phyloP scores from a whole-genome alignment of 2,888 invertebrate species.

The Cantharis flavilabris region DNA sequence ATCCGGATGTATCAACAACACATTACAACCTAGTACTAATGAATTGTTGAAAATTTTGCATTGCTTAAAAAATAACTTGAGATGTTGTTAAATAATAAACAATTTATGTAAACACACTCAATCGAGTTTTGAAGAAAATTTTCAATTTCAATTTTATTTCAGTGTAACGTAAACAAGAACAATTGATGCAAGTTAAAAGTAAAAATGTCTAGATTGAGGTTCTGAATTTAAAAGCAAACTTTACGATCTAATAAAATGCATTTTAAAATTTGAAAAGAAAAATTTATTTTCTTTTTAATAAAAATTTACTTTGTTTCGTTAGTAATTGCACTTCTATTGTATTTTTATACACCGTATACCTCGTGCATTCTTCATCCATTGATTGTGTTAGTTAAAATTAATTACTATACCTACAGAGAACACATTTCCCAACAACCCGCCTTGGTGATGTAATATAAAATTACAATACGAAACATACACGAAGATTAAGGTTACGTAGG shows the following conservation, averaged over 20 bases:
- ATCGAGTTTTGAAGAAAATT: not conserved
- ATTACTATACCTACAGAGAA: not conserved
- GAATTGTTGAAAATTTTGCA: not conserved
- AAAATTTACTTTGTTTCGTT: not conserved
- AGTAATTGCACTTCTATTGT: conserved; percentile 1
- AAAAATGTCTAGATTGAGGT: not conserved
- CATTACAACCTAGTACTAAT: not conserved
- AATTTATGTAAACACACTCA: not conserved
- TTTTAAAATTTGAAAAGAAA: not conserved
- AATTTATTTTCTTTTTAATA: conserved; percentile 1
- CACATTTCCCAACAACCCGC: not conserved
- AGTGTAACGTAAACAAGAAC: not conserved
- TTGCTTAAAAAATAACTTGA: not conserved
- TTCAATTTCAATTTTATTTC: not conserved
- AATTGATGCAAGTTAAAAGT: not conserved
- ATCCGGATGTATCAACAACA: too few species aligned
- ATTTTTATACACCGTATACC: not conserved
- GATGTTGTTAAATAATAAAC: not conserved
- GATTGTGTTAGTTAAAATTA: not conserved
- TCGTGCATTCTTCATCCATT: not conserved
- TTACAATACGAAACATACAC: not conserved
- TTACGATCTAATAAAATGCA: not conserved
- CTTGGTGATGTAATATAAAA: not conserved
- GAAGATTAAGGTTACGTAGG: not conserved
- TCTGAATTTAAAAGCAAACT: not conserved